phyloP scores from a whole-genome alignment of 1,140 invertebrate species.

The Aradophagus sp. region DNA sequence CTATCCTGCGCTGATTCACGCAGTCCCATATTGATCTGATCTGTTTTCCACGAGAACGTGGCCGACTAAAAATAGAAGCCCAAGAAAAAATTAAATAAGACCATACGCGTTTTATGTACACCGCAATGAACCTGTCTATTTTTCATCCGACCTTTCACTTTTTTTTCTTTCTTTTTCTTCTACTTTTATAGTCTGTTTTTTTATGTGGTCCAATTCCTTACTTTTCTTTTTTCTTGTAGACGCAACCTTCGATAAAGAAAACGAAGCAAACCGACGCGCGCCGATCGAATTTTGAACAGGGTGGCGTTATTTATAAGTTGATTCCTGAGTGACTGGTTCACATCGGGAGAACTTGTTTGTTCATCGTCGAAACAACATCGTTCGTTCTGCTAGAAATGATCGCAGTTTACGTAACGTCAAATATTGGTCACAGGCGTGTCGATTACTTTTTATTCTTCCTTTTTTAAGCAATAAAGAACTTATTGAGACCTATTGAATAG shows the following conservation, averaged over 20 bases:
- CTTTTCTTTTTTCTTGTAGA: too few relatives aligned
- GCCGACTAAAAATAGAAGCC: conserved; percentile 39
- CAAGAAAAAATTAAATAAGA: conserved; percentile 39
- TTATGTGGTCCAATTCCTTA: too few relatives aligned
- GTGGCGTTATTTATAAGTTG: conserved; percentile 62
- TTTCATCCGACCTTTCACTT: conserved; percentile 10
- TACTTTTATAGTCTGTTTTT: too few relatives aligned
- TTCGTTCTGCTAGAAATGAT: too few relatives aligned
- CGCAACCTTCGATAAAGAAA: conserved; percentile 1
- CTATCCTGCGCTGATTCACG: conserved; percentile 20
- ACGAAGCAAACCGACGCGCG: conserved; percentile 1
- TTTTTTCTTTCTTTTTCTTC: conserved; percentile 9
- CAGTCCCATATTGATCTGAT: conserved; percentile 30
- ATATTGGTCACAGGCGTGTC: too few relatives aligned
- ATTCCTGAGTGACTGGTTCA: conserved; percentile 71
- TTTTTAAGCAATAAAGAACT: too few relatives aligned
- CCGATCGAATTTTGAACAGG: conserved; percentile 41
- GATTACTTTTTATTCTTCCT: too few relatives aligned
- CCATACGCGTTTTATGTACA: conserved; percentile 31
- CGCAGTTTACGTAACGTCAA: too few relatives aligned
- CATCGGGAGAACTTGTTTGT: conserved; percentile 55
- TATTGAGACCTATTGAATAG: too few relatives aligned
- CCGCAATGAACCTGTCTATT: conserved; percentile 27
- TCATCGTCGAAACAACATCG: too few relatives aligned
- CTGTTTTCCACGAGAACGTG: conserved; percentile 22